Evolutionary conservation across 1,140 invertebrate genomes (phyloP).

Genomic region (Octopus sinensis): DNA sequence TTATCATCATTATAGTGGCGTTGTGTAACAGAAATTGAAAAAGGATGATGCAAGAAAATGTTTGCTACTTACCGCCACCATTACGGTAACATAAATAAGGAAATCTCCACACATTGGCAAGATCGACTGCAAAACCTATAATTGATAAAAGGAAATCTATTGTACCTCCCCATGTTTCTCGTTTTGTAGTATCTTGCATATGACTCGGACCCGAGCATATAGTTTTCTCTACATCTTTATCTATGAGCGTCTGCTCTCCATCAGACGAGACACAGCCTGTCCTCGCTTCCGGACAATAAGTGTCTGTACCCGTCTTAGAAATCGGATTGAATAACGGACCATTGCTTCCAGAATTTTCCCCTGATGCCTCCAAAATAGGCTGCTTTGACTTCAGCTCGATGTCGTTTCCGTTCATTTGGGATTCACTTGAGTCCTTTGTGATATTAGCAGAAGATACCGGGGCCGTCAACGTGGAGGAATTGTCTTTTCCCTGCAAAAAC

Average conservation of each 20-base stretch:
- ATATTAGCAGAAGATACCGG: too few relatives aligned
- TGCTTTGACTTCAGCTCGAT: neutral
- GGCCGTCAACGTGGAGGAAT: neutral
- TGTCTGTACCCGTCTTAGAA: too few relatives aligned
- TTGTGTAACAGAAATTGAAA: neutral
- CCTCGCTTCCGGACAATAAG: neutral
- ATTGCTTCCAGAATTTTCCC: neutral
- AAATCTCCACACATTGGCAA: conserved; percentile 13
- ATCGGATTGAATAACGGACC: neutral
- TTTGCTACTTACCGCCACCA: conserved; percentile 4
- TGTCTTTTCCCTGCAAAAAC: neutral
- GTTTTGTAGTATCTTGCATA: neutral
- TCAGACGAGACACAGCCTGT: neutral
- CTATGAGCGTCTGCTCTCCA: neutral
- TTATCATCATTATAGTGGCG: too few relatives aligned
- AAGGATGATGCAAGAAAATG: neutral
- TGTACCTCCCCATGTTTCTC: conserved; percentile 3
- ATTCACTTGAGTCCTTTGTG: neutral
- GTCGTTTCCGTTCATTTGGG: conserved; percentile 5
- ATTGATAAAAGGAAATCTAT: conserved; percentile 13
- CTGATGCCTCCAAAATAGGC: neutral
- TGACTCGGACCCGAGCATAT: neutral
- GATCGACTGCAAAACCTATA: conserved; percentile 9
- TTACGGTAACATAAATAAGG: conserved; percentile 10
- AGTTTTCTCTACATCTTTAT: neutral